These are phyloP conservation scores for Xylocampa areola DNA, from an alignment of 2,888 invertebrate genomes.

Conservation along the genomic window DNA sequence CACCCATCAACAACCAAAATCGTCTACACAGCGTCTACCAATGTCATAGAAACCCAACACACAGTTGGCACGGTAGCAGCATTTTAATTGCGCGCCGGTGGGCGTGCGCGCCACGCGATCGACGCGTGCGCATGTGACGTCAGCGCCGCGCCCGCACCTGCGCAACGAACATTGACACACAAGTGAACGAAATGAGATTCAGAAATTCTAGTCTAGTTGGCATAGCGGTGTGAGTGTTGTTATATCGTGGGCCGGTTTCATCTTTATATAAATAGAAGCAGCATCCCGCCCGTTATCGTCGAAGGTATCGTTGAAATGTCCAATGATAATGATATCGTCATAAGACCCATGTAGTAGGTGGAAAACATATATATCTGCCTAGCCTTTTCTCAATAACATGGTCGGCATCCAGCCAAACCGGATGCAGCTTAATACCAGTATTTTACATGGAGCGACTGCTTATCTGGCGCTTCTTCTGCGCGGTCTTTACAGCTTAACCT, in stretches of 20 bases:
- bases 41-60: constrained; percentile 32
- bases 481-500: too few relatives aligned
- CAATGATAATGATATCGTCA: too few relatives aligned
- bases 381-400: too few relatives aligned
- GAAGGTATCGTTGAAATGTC: too few relatives aligned
- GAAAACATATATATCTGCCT: too few relatives aligned
- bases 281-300: too few relatives aligned
- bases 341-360: too few relatives aligned
- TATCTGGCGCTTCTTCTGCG: too few relatives aligned
- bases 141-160: constrained; percentile 59
- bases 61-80: constrained; percentile 49
- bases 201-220: constrained; percentile 10
- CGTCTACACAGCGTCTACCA: constrained; percentile 46
- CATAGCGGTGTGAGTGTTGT: constrained; percentile 15
- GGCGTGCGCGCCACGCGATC: constrained; percentile 57
- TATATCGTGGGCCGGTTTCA: not conserved
- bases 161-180: constrained; percentile 61
- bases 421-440: too few relatives aligned
- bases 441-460: too few relatives aligned
- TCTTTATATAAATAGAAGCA: too few relatives aligned
- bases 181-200: constrained; percentile 37
- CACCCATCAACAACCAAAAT: constrained; percentile 14
- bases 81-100: constrained; percentile 52
- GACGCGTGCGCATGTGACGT: constrained; percentile 62
- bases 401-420: too few relatives aligned